Evolutionary conservation across 2,113 vertebrate species (phyloP), one percentile per base, ranked within the genome.

Genomic region (Prochilodus magdalenae): DNA sequence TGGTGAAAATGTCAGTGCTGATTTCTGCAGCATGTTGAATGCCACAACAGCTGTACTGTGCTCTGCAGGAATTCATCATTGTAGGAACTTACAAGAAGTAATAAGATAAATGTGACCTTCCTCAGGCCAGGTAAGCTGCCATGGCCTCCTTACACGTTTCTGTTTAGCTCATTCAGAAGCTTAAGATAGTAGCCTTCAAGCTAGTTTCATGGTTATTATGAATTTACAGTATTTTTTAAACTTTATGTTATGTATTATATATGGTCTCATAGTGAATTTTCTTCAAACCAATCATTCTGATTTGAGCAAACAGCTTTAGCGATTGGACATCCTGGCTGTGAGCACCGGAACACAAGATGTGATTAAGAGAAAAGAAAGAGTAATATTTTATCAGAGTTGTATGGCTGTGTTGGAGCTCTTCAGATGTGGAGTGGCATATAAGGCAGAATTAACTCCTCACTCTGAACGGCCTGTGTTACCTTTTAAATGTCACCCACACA

Each of bases 341-440:
- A 11, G 33, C 65, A 36, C 16, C 36, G 36, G 18, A 36, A 67
- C 65, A 20, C 15, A 36, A 33, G 65, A 67, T 36, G 65, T 12
- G 30, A 67, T 67, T 36, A 36, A 36, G 36, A 36, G 30, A 24
- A 67, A 36, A 33, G 33, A 66, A 53, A 36, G 88, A 89, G 91
- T 91, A 93, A 94, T 94, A 94, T 94, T 94, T 93, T 85, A 94
- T 93, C 91, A 92, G 88, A 85, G 55, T 91, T 93, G 91, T 91
- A 91, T 91, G 88, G 85, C 85, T n/a, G 87, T 88, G 87, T 87
- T 65, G 88, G 89, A 87, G 88, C 84, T 83, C 88, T 89, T 92
- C 89, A 91, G 90, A 92, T 93, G 91, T 92, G 91, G 88, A 87
- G 87, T 88, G 79, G 92, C 90, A 91, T 90, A 91, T 89, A 90